Evolutionary conservation across 1,140 invertebrate genomes (phyloP).

Genomic region (Lineus longissimus): DNA sequence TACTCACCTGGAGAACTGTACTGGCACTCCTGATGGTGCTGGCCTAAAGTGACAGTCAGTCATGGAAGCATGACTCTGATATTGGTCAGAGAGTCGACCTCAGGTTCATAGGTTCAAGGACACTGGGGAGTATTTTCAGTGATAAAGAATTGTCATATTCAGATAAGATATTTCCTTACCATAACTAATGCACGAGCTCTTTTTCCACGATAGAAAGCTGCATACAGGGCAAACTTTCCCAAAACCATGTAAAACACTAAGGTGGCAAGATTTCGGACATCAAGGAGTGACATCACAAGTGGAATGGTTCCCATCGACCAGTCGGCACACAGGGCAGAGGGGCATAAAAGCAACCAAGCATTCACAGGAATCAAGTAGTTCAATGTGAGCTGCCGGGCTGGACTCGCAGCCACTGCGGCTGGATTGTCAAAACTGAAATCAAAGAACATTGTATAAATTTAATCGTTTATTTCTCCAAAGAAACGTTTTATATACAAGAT

Average conservation of each 20-base stretch:
- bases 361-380: slow-evolving; percentile 90
- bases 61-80: too few relatives aligned
- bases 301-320: slow-evolving; percentile 98
- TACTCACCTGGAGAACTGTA: too few relatives aligned
- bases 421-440: slow-evolving; percentile 83
- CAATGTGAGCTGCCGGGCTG: slow-evolving; percentile 83
- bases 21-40: too few relatives aligned
- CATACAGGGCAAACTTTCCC: slow-evolving; percentile 62
- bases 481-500: too few relatives aligned
- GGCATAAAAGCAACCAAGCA: slow-evolving; percentile 82
- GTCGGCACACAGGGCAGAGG: slow-evolving; percentile 88
- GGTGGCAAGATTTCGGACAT: slow-evolving; percentile 82
- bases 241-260: slow-evolving; percentile 67
- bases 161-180: slow-evolving; percentile 58
- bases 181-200: slow-evolving; percentile 76
- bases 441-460: slow-evolving; percentile 15
- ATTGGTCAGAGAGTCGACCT: too few relatives aligned
- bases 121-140: too few relatives aligned
- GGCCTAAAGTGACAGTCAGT: too few relatives aligned
- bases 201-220: slow-evolving; percentile 61
- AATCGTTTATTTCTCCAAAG: slow-evolving; percentile 1
- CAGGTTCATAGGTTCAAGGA: too few relatives aligned
- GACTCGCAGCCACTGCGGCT: slow-evolving; percentile 73
- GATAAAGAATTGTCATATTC: too few relatives aligned
- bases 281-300: slow-evolving; percentile 72